Conservation (phyloP, 2,113 vertebrate species). For the Corynorhinus townsendii region DNA sequence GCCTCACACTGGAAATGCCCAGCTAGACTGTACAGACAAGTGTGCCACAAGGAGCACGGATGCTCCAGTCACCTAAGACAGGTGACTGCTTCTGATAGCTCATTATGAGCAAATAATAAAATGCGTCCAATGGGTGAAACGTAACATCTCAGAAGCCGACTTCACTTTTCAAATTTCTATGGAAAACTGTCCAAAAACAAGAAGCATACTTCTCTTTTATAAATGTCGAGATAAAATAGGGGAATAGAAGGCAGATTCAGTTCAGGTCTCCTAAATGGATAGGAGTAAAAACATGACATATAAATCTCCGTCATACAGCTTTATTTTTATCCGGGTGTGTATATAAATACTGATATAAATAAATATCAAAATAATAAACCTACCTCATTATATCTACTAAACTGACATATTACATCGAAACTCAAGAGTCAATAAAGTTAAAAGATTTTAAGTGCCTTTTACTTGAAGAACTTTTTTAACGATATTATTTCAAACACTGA, state of each 20-base stretch:
- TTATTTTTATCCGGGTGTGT: background rate
- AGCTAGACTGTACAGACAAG: constrained; percentile 57
- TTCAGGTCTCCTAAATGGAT: background rate
- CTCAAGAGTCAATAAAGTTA: background rate
- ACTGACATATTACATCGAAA: background rate
- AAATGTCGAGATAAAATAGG: background rate
- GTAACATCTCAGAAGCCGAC: background rate
- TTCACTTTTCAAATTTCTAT: constrained; percentile 9
- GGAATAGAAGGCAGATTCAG: background rate
- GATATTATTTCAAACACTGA: constrained; percentile 8
- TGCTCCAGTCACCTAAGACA: background rate
- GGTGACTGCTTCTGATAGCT: background rate
- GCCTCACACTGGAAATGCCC: constrained; percentile 40
- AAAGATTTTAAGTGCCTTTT: background rate
- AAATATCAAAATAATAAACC: constrained; percentile 43
- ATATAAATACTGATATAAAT: constrained; percentile 5
- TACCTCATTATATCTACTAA: background rate
- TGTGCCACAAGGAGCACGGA: background rate
- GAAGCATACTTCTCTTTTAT: background rate
- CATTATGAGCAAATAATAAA: background rate
- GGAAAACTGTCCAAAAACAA: background rate
- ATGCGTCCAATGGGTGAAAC: background rate
- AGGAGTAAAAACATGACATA: background rate
- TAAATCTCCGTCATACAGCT: background rate
- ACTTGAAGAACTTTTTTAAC: background rate